Conservation (phyloP, 2,113 vertebrate species). For the Romanogobio albipinnatus region DNA sequence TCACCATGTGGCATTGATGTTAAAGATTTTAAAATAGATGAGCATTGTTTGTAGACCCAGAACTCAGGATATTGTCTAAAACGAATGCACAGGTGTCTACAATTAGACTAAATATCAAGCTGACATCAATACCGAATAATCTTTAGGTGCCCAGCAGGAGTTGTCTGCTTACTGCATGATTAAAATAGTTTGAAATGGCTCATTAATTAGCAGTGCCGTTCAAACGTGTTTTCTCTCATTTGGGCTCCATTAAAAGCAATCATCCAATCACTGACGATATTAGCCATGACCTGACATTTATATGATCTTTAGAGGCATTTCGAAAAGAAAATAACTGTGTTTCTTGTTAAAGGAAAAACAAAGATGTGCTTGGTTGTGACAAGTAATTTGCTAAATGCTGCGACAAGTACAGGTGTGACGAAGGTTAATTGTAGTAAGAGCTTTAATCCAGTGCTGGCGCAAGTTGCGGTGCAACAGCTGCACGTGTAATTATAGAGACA, state of each 20-base stretch:
- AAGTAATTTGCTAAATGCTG: slow-evolving; percentile 3
- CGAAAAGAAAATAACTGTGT: neutral
- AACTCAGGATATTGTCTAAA: neutral
- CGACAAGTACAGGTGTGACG: neutral
- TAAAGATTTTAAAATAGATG: neutral
- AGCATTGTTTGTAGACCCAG: neutral
- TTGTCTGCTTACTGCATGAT: neutral
- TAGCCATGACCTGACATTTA: neutral
- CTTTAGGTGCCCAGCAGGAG: neutral
- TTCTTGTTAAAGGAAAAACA: neutral
- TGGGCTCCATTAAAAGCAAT: slow-evolving; percentile 24
- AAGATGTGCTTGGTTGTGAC: neutral
- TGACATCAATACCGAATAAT: neutral
- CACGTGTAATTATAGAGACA: too few species aligned
- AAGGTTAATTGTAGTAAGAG: slow-evolving; percentile 40
- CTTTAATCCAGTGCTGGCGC: slow-evolving; percentile 12
- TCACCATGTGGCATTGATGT: neutral
- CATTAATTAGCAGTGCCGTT: slow-evolving; percentile 3
- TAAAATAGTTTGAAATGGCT: neutral
- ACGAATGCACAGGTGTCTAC: neutral
- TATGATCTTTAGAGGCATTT: slow-evolving; percentile 13
- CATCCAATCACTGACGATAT: neutral
- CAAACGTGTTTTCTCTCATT: neutral
- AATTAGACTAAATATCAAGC: neutral
- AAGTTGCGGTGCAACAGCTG: neutral